A percentile compares a stretch with the other conserved stretches of the same genome.
Evolutionary conservation across 2,113 vertebrate species (phyloP).

Genomic region (Mus spicilegus): DNA sequence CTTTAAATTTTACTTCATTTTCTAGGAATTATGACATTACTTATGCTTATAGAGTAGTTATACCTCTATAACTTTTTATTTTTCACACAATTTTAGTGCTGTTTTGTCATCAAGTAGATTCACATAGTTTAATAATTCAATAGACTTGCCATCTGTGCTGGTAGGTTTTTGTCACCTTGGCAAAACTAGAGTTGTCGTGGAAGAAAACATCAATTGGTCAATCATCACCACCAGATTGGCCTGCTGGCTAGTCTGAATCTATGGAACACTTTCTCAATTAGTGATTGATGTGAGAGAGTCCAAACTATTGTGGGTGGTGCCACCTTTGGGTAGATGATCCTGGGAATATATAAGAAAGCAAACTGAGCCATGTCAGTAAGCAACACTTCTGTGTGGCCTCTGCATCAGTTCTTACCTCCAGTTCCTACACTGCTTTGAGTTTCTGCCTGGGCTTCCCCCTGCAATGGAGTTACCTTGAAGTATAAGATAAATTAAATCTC

Average conservation of each 20-base stretch:
- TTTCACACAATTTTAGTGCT: not conserved
- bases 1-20: constrained; percentile 24
- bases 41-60: not conserved
- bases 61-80: not conserved
- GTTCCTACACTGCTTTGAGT: not conserved
- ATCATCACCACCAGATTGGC: not conserved
- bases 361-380: not conserved
- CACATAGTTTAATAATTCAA: not conserved
- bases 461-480: not conserved
- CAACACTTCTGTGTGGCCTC: not conserved
- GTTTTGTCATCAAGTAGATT: not conserved
- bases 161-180: not conserved
- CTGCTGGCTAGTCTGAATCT: not conserved
- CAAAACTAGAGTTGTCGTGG: not conserved
- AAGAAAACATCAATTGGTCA: not conserved
- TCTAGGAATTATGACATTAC: constrained; percentile 13
- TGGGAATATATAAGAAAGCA: not conserved
- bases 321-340: not conserved
- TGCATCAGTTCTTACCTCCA: not conserved
- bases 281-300: not conserved
- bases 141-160: not conserved
- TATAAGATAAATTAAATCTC: not conserved
- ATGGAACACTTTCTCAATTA: not conserved
- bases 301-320: too few relatives aligned
- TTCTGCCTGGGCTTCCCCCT: not conserved